phyloP scores from a whole-genome alignment of 2,888 invertebrate genomes.

The Drosophila vallismaia region DNA sequence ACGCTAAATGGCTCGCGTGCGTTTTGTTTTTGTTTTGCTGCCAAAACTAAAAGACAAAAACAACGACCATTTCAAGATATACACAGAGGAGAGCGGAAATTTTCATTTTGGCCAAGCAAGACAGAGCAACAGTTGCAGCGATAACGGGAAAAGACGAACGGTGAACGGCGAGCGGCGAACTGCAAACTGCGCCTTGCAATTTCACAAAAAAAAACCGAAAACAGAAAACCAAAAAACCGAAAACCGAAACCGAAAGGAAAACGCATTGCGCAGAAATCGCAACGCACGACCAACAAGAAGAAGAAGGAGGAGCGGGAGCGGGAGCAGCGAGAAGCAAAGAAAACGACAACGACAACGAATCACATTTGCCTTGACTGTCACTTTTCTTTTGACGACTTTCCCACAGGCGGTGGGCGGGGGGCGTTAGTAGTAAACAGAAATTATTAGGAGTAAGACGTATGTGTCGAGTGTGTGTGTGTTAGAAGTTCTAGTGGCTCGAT shows the following conservation, averaged over 20 bases:
- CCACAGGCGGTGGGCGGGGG: background rate
- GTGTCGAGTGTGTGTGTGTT: conserved; percentile 1
- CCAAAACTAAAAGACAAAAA: conserved; percentile 40
- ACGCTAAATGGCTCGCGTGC: conserved; percentile 22
- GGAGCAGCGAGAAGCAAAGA: background rate
- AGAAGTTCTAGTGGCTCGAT: background rate
- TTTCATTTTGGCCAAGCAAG: conserved; percentile 26
- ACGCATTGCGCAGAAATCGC: conserved; percentile 15
- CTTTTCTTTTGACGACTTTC: background rate
- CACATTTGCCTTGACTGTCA: conserved; percentile 18
- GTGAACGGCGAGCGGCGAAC: too few species aligned
- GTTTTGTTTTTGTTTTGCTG: conserved; percentile 70
- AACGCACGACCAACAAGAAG: background rate
- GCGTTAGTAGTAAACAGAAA: conserved; percentile 20
- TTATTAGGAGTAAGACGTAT: conserved; percentile 18
- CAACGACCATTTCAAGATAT: conserved; percentile 43
- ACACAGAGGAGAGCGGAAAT: conserved; percentile 25
- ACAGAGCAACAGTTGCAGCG: conserved; percentile 42
- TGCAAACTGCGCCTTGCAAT: conserved; percentile 15
- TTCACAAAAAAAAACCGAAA: background rate
- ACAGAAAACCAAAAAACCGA: background rate
- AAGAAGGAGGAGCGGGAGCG: background rate
- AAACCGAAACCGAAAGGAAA: conserved; percentile 1
- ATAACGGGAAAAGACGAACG: too few species aligned
- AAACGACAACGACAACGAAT: background rate